Base-by-base conservation (phyloP, 2,888 invertebrate species). In the Siphlonurus alternatus region DNA sequence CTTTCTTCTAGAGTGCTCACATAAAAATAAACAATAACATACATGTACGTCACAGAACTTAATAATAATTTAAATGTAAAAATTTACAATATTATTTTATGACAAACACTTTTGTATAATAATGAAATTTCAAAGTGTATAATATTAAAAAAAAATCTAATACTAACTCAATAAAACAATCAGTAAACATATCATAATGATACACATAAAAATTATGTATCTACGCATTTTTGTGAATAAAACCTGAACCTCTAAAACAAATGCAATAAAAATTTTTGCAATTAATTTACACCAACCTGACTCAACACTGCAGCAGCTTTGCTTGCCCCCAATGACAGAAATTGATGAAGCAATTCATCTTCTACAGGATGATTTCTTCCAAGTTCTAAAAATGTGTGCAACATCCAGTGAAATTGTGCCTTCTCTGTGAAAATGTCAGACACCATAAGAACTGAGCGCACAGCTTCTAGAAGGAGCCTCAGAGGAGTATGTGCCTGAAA, bases 341-440 rank as follows among this genome's bases (percentile, higher is more conserved):
- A 85, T 69, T 88, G 87, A 76, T 84, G 83, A 24, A 89, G 76
- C 65, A 90, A 80, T 71, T 89, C 88, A 75, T 92, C 90, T 73
- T 91, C 89, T 64, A 79, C 76, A 19, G 84, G 81, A 72, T 89
- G 87, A 65, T 77, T 76, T 65, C 76, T 72, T 24, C 86, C 81
- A 60, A 86, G 73, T 68, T 85, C 85, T 68, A 86, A 74, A 70
- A 85, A 83, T 10, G 83, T 82, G 67, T 87, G 83, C 70, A 88
- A 77, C 83, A 92, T 86, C 87, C 89, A 89, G 69, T 82, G 82
- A 75, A 85, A 90, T 74, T 92, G 91, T 54, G 82, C 79, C 70
- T 82, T 80, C 72, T 89, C 89, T 23, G 82, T 83, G 71, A 87
- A 87, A 65, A 91, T 78, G 75, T 92, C 90, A 0, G 88, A 88